Evolutionary conservation across 1,140 invertebrate genomes (phyloP).

Genomic region (Antheraea mylitta): DNA sequence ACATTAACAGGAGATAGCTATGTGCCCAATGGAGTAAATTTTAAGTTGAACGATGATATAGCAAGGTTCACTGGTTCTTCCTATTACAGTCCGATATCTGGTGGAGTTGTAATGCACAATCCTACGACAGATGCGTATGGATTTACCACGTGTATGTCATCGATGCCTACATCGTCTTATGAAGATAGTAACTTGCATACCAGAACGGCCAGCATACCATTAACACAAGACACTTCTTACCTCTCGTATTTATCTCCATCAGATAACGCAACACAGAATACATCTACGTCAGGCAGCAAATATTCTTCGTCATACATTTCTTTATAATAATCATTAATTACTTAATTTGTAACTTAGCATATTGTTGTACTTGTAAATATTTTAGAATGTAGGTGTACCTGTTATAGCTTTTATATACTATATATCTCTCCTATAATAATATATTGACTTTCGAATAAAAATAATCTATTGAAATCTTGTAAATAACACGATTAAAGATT

Average conservation of each 20-base stretch:
- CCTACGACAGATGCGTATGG: conserved; percentile 48
- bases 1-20: conserved; percentile 55
- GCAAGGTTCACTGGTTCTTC: conserved; percentile 45
- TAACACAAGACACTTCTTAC: conserved; percentile 56
- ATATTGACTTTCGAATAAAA: background rate
- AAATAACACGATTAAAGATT: background rate
- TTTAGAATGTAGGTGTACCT: background rate
- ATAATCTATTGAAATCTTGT: background rate
- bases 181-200: conserved; percentile 49
- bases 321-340: background rate
- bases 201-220: conserved; percentile 35
- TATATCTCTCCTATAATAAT: background rate
- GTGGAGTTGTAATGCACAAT: conserved; percentile 45
- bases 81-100: conserved; percentile 55
- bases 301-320: conserved; percentile 38
- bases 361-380: background rate
- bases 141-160: conserved; percentile 41
- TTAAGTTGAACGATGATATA: conserved; percentile 62
- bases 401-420: background rate
- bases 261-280: conserved; percentile 44
- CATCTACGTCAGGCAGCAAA: conserved; percentile 37
- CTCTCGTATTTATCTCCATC: conserved; percentile 50
- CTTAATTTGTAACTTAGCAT: background rate
- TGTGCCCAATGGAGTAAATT: conserved; percentile 63
- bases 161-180: conserved; percentile 49